phyloP scores from a whole-genome alignment of 2,797 vertebrate species.

The Poeciliopsis turneri region DNA sequence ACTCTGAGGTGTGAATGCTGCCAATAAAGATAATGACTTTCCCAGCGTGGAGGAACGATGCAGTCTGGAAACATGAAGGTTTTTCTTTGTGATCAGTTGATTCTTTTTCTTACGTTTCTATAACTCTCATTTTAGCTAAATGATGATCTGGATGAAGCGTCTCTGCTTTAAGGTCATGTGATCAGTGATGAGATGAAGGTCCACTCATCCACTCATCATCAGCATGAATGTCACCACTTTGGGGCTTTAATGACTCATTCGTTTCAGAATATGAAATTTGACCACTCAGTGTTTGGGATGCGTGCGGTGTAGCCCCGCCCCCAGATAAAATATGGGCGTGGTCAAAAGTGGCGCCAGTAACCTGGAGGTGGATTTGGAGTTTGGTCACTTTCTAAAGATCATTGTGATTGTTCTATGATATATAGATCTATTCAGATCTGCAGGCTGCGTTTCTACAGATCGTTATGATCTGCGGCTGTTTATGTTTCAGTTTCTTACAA shows the following conservation, averaged over 20 bases:
- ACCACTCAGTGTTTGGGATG: not conserved
- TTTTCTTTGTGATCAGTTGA: constrained; percentile 1
- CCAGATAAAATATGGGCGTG: not conserved
- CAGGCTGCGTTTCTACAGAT: not conserved
- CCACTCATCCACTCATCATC: not conserved
- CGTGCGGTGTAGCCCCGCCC: not conserved
- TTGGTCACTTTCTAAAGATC: not conserved
- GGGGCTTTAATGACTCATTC: not conserved
- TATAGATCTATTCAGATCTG: not conserved
- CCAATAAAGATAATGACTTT: constrained; percentile 34
- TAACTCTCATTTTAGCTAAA: constrained; percentile 3
- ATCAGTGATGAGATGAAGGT: not conserved
- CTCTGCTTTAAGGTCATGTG: not conserved
- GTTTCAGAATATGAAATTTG: not conserved
- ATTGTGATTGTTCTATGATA: not conserved
- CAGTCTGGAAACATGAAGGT: constrained; percentile 12
- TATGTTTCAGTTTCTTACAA: not conserved
- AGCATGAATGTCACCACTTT: not conserved
- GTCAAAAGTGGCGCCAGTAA: no score
- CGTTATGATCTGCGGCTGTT: not conserved
- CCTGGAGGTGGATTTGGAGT: no score
- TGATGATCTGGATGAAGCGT: not conserved
- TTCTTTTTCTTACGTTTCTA: not conserved
- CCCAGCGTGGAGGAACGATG: constrained; percentile 14
- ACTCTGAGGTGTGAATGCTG: constrained; percentile 30